Evolutionary conservation across 2,113 vertebrate genomes (phyloP), one percentile per base, ranked within the genome.

Genomic region (Poeciliopsis occidentalis): DNA sequence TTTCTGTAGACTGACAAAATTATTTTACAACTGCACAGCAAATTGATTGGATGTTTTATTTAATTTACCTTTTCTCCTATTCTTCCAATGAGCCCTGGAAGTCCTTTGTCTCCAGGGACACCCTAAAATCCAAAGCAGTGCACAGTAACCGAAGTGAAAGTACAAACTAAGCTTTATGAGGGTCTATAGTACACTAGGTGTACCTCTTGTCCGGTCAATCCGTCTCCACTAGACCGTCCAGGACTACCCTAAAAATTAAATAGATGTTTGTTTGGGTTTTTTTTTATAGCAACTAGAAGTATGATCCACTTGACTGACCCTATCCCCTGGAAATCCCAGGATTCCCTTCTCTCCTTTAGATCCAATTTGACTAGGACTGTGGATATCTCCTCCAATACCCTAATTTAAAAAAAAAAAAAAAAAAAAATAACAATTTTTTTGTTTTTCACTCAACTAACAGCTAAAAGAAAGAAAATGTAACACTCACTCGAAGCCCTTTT

Each of bases 291-390:
- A 27, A 41, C 41, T 26, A 3, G 0, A 26, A 68, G n/a, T 73
- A 1, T 27, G 24, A 73, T 67, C 32, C 17, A 69, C 41, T 24
- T 75, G 22, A 73, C 75, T 29, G 68, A 90, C 91, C 37, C 70
- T 54, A 6, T 0, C 1, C 75, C 90, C 91, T 68, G 83, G 83
- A 73, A 86, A 85, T 76, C 91, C 91, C 27, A 11, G 27, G 11
- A 84, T 51, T 74, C 90, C 91, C 78, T 87, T 72, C 34, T 91
- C 88, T 67, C 90, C 88, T 79, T 91, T 90, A 6, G 71, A 12
- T 57, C 0, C n/a, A 3, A 24, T 57, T 57, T 7, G 51, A n/a
- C 22, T 8, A 8, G 24, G 27, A 29, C 0, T 8, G 39, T n/a
- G 19, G 51, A 10, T 24, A 19, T 78, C 61, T 31, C 17, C 71